Percentiles rank a stretch among this genome's conserved stretches.
These are phyloP conservation scores for Thripadectes ignobilis DNA, from an alignment of 2,797 vertebrate species.

Conservation along the genomic window DNA sequence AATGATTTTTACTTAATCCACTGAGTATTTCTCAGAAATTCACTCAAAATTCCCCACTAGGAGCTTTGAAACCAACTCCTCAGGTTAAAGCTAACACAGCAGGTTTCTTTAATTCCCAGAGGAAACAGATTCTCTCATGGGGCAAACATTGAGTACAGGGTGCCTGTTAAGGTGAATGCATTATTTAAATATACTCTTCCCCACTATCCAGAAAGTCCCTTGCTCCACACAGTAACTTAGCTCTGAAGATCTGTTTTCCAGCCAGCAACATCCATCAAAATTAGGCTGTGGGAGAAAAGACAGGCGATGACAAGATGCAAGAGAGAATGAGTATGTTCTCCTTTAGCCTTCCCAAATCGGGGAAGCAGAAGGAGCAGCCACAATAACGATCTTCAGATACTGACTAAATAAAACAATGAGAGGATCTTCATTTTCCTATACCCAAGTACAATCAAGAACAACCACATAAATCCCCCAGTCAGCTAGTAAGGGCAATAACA, in stretches of 20 bases:
- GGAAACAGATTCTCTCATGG: background rate
- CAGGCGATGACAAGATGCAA: background rate
- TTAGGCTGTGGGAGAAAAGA: background rate
- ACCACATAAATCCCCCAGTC: background rate
- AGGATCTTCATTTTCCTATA: too few relatives aligned
- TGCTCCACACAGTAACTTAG: background rate
- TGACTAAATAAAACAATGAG: too few relatives aligned
- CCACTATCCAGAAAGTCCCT: background rate
- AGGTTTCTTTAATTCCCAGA: background rate
- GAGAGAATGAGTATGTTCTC: background rate
- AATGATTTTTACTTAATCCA: background rate
- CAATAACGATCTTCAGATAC: background rate
- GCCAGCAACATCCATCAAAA: background rate
- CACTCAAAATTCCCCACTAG: background rate
- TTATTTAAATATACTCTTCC: background rate
- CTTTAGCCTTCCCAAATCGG: background rate
- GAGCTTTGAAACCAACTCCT: background rate
- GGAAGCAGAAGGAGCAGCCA: background rate
- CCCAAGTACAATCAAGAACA: background rate
- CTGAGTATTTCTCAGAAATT: background rate
- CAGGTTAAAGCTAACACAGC: background rate
- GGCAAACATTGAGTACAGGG: background rate
- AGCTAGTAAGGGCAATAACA: background rate
- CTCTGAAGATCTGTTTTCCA: background rate
- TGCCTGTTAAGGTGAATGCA: background rate